These are phyloP conservation scores for Isurus oxyrinchus DNA, from an alignment of 2,113 vertebrate genomes.

Conservation along the genomic window DNA sequence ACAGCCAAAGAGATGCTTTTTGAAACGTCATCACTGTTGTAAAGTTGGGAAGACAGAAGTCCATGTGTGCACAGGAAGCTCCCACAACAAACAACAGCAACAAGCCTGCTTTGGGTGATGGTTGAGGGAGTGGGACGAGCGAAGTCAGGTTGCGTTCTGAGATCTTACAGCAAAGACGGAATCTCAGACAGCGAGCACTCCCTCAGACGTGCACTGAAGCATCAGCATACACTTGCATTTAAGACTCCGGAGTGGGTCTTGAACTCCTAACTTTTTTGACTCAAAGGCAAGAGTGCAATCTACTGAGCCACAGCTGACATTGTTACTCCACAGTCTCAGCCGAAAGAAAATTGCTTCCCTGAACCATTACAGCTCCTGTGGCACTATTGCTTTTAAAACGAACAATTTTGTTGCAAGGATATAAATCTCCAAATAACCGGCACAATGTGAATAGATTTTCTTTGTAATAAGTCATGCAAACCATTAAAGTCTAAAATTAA, in stretches of 20 bases:
- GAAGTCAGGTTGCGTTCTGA: neutral
- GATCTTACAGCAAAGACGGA: neutral
- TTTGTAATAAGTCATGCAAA: neutral
- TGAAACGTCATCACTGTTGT: neutral
- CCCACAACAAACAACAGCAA: neutral
- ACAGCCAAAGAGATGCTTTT: neutral
- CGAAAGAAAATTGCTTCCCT: neutral
- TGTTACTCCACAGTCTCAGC: neutral
- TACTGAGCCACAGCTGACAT: neutral
- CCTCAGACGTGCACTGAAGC: neutral
- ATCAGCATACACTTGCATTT: neutral
- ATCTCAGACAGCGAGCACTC: neutral
- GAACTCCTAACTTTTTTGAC: neutral
- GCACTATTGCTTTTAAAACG: neutral
- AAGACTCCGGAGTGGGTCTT: neutral
- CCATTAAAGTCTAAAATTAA: neutral
- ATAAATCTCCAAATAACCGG: neutral
- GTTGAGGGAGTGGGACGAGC: neutral
- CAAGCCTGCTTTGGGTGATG: neutral
- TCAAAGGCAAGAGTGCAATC: neutral
- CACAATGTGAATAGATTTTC: neutral
- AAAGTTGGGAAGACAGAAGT: neutral
- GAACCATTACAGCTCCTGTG: neutral
- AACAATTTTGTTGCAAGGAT: neutral
- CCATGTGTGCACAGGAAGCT: neutral